Evolutionary conservation across 2,888 invertebrate genomes (phyloP).

Genomic region (Apotomis capreana): DNA sequence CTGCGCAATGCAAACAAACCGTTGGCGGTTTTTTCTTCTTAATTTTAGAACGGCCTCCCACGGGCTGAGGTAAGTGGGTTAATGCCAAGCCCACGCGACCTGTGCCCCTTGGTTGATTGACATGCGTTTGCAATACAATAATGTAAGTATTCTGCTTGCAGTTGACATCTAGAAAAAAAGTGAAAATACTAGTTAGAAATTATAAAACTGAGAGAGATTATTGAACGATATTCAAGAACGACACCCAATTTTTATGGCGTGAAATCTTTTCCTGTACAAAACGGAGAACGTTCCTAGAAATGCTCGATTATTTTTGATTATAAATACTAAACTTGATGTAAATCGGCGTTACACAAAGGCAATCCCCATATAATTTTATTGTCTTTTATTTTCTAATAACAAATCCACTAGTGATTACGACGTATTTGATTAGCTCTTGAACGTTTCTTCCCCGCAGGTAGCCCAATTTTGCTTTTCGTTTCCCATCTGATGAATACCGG

Average conservation of each 20-base stretch:
- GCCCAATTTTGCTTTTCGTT: constrained; percentile 3
- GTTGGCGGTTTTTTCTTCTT: constrained; percentile 64
- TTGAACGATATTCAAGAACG: too few relatives aligned
- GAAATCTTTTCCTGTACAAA: too few relatives aligned
- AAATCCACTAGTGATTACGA: neutral
- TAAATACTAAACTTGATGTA: too few relatives aligned
- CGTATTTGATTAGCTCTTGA: neutral
- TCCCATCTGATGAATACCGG: constrained; percentile 8
- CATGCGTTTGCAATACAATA: constrained; percentile 55
- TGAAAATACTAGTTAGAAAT: too few relatives aligned
- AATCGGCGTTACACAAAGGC: too few relatives aligned
- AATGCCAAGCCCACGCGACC: constrained; percentile 79
- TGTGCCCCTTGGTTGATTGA: constrained; percentile 65
- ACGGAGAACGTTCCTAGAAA: too few relatives aligned
- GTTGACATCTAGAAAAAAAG: constrained; percentile 2
- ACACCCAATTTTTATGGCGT: too few relatives aligned
- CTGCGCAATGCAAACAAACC: constrained; percentile 62
- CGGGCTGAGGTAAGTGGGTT: constrained; percentile 75
- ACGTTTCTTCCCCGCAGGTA: neutral
- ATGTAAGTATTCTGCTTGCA: constrained; percentile 16
- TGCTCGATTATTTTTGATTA: too few relatives aligned
- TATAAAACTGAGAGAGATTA: neutral
- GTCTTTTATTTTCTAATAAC: neutral
- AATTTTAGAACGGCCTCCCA: constrained; percentile 79
- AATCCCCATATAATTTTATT: too few relatives aligned